Percentiles rank a stretch among this genome's conserved stretches.
phyloP scores from a whole-genome alignment of 1,140 invertebrate genomes.

The Chironomus tepperi region DNA sequence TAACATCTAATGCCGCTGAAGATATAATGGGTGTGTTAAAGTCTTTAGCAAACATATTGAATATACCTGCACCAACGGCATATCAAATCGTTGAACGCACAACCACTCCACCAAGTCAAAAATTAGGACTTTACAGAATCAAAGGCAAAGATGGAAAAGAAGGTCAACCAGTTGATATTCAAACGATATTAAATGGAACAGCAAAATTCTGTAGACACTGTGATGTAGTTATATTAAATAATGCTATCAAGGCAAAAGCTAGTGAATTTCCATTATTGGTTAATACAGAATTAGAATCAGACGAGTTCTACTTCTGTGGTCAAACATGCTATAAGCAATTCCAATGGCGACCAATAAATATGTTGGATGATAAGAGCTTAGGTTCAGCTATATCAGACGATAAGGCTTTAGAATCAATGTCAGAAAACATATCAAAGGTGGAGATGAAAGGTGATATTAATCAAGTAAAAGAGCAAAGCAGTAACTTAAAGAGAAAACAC shows the following conservation, averaged over 20 bases:
- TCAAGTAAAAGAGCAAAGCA: neutral
- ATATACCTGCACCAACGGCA: constrained; percentile 75
- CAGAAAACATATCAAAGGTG: constrained; percentile 36
- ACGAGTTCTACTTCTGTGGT: constrained; percentile 76
- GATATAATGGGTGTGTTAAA: constrained; percentile 85
- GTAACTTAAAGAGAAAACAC: neutral
- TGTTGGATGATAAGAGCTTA: constrained; percentile 41
- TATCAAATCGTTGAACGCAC: constrained; percentile 78
- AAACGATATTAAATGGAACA: constrained; percentile 78
- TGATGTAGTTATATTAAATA: constrained; percentile 79
- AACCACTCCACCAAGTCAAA: constrained; percentile 67
- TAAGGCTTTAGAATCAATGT: constrained; percentile 37
- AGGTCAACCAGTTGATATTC: constrained; percentile 75
- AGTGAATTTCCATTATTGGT: constrained; percentile 66
- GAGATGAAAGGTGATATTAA: constrained; percentile 41
- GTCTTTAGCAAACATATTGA: constrained; percentile 82
- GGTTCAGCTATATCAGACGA: constrained; percentile 24
- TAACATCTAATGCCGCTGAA: constrained; percentile 81
- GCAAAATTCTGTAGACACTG: constrained; percentile 87
- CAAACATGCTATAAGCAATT: constrained; percentile 73
- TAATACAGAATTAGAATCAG: constrained; percentile 52
- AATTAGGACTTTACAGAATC: constrained; percentile 67
- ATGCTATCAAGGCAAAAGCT: constrained; percentile 68
- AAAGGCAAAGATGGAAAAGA: constrained; percentile 79
- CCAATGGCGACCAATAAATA: constrained; percentile 44